Evolutionary conservation across 2,797 vertebrate species (phyloP), one percentile per base, ranked within the genome.

Genomic region (Thripadectes ignobilis): DNA sequence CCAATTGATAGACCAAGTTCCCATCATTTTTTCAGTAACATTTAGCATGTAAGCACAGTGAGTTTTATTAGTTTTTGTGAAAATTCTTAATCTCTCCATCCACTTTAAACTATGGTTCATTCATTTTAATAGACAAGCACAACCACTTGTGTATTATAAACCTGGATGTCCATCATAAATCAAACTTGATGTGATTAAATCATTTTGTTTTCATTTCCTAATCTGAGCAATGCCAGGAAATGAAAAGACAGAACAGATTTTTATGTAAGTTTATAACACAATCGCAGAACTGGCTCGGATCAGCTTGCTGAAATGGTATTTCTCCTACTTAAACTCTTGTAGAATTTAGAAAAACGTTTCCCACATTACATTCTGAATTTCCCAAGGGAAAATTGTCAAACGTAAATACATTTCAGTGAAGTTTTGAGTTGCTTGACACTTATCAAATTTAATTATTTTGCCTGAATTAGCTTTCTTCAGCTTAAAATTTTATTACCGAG

Each of bases 401-500:
- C 29, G 4, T 34, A 89, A 71, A 84, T 65, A 49, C 21, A 54
- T 46, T 62, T 39, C 54, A 36, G 19, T 63, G 58, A 58, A 86
- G 75, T 76, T 81, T 34, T 9, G 18, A 59, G 58, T 73, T 82
- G 32, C 29, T 39, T 63, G 63, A 78, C 55, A 41, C 16, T 59
- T 88, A 74, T 52, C 30, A 91, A 69, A 87, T 88, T 54, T 87
- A 92, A 95, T 94, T 93, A 91, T 95, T 91, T 94, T 2, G 1
- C 23, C 46, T 72, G 12, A 32, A 54, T 89, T 80, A 87, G 7
- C 41, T 79, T 79, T 73, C 45, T 71, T 83, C 20, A 34, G 55
- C 46, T 82, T 88, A 59, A 94, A 83, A 80, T 83, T 94, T 89
- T 88, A 92, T 92, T 91, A 89, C 34, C 1, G 14, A 91, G 78